Evolutionary conservation across 2,113 vertebrate genomes (phyloP), one percentile per base, ranked within the genome.

Genomic region (Gadus chalcogrammus): DNA sequence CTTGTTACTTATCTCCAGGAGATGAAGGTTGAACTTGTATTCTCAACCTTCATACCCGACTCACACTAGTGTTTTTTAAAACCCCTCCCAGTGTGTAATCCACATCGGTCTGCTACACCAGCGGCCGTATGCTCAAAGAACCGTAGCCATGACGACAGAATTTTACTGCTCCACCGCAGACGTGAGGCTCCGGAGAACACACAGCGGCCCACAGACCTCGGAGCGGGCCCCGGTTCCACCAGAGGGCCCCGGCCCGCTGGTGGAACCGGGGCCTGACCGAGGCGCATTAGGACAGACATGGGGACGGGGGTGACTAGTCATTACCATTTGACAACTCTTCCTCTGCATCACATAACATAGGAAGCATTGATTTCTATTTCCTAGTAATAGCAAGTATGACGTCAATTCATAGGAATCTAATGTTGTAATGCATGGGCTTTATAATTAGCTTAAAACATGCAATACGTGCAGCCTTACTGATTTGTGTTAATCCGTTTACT

Each of bases 11-110:
- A 52, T 9, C 35, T 48, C 68, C 68, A 52, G 31, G 48, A 52
- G 59, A 69, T n/a, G 35, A 71, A 56, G 15, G 20, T 52, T 12
- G 52, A 48, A 9, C 8, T 64, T 64, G 31, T 3, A 70, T 31
- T 55, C 53, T 7, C 48, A 31, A 12, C 24, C 18, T 65, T 65
- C 52, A 71, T 65, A 24, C 62, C 28, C 3, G 31, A 35, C 31
- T 35, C 3, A 60, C 7, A 56, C 27, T 42, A 60, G 65, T 60
- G 70, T 22, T n/a, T 65, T 65, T 58, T 17, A 65, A 35, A 72
- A 72, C 59, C 53, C 58, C 70, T 72, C 28, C 53, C 63, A 38
- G 28, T 53, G 12, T 24, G 16, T 31, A 58, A 18, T 42, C 70
- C 53, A 65, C 31, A 13, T 11, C 22, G 42, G 53, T 12, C n/a